Conservation (phyloP, 2,888 invertebrate species). For the Clivina fossor region DNA sequence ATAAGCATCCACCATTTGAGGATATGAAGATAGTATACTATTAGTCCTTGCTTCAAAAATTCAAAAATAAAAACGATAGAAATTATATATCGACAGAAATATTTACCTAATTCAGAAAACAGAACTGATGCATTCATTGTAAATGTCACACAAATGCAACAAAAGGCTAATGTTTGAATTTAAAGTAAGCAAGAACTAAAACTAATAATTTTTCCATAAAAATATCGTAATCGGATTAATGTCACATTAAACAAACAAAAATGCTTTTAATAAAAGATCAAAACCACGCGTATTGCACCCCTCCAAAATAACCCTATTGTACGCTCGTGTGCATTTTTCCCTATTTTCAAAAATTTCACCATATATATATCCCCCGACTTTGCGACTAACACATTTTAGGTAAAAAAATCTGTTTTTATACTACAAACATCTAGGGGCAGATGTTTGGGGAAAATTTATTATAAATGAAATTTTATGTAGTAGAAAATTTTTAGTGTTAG, state of each 20-base stretch:
- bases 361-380: background rate
- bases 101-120: too few species aligned
- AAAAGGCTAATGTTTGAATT: too few species aligned
- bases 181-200: too few species aligned
- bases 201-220: background rate
- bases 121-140: too few species aligned
- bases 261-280: slow-evolving; percentile 8
- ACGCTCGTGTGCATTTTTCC: slow-evolving; percentile 23
- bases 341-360: slow-evolving; percentile 25
- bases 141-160: too few species aligned
- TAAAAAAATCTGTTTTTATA: background rate
- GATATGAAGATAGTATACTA: too few species aligned
- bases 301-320: slow-evolving; percentile 14
- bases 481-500: slow-evolving; percentile 19
- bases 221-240: slow-evolving; percentile 25
- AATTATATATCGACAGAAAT: too few species aligned
- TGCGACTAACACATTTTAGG: too few species aligned
- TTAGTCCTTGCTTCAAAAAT: too few species aligned
- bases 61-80: too few species aligned
- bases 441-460: slow-evolving; percentile 17
- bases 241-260: slow-evolving; percentile 25
- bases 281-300: slow-evolving; percentile 5
- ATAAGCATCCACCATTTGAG: too few species aligned
- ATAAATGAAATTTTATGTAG: slow-evolving; percentile 30
- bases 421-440: slow-evolving; percentile 15